These are phyloP conservation scores for Boloria selene DNA, from an alignment of 2,888 invertebrate genomes.

Conservation along the genomic window DNA sequence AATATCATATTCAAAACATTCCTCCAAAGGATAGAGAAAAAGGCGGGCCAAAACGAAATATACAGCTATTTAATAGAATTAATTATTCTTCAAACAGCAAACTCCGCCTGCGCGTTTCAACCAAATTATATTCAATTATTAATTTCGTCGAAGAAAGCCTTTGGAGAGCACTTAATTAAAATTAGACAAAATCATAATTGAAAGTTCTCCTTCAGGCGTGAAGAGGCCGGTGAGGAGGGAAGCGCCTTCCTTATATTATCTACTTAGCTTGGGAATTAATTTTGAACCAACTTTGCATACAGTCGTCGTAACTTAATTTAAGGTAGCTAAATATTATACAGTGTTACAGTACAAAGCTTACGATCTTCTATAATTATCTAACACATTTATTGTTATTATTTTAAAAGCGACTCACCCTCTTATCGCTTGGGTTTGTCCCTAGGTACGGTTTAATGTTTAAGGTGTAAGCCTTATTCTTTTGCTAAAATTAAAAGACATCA, in stretches of 20 bases:
- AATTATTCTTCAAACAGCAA: conserved; percentile 81
- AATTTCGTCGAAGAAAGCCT: conserved; percentile 81
- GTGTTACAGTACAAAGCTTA: conserved; percentile 17
- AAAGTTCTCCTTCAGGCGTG: conserved; percentile 82
- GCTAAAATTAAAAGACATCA: too few species aligned
- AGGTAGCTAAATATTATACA: conserved; percentile 63
- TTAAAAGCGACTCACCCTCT: too few species aligned
- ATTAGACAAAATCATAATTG: conserved; percentile 83
- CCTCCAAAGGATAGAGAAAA: conserved; percentile 32
- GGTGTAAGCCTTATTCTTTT: too few species aligned
- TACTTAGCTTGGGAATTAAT: conserved; percentile 79
- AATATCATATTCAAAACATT: neutral
- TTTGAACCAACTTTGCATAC: conserved; percentile 62
- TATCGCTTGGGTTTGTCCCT: too few species aligned
- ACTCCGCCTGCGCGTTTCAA: conserved; percentile 79
- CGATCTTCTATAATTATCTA: too few species aligned
- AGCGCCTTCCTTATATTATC: conserved; percentile 76
- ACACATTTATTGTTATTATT: too few species aligned
- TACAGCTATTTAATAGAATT: conserved; percentile 78
- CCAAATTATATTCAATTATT: conserved; percentile 83
- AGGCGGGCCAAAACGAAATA: conserved; percentile 60
- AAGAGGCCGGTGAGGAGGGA: conserved; percentile 66
- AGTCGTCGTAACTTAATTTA: conserved; percentile 65
- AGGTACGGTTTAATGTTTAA: too few species aligned
- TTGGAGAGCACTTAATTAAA: conserved; percentile 82